Evolutionary conservation across 2,888 invertebrate species (phyloP), one percentile per base, ranked within the genome.

Genomic region (Tenthredo scrophulariae): DNA sequence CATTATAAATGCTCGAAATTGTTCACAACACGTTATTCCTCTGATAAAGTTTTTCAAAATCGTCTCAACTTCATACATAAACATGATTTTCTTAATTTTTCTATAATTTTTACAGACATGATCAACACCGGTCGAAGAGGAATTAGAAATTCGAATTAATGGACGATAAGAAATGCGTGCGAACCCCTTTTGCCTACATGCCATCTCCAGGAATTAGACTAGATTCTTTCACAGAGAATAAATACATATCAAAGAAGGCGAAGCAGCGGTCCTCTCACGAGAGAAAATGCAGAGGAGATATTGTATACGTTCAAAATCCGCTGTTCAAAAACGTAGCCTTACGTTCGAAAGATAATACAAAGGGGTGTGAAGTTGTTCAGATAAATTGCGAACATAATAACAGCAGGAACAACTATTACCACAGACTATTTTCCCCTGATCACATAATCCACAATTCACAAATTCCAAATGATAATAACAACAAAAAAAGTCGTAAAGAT

Each of bases 401-500:
- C 26, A 58, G n/a, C 58, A 22, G 37, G 33, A 22, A 50, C 29
- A 43, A 77, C 37, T 77, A 77, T 77, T 40, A 10, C 26, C 80
- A 62, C 40, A 58, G 29, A 40, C n/a, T 62, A 1, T 58, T 22
- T 22, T 37, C 40, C 18, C 40, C 50, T 2, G n/a, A 40, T 80
- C n/a, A 40, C 15, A 62, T 22, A 10, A 37, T 40, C 22, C 2
- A 40, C 2, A 46, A 46, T 13, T 13, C 37, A 4, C n/a, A n/a
- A 26, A 33, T 26, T 13, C 67, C 7, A 2, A 22, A 50, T 6
- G 18, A 43, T 5, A 22, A 5, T 22, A 77, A 54, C 26, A 67
- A 33, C 33, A 67, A 22, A 18, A 95, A 94, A 91, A 94, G 94
- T 26, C 94, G 95, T 86, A 95, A 95, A 91, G 95, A 95, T 62